Percentiles rank a stretch among this genome's conserved stretches.
Conservation (phyloP, 2,797 vertebrate species). For the Tokudaia tokunoshimensis region DNA sequence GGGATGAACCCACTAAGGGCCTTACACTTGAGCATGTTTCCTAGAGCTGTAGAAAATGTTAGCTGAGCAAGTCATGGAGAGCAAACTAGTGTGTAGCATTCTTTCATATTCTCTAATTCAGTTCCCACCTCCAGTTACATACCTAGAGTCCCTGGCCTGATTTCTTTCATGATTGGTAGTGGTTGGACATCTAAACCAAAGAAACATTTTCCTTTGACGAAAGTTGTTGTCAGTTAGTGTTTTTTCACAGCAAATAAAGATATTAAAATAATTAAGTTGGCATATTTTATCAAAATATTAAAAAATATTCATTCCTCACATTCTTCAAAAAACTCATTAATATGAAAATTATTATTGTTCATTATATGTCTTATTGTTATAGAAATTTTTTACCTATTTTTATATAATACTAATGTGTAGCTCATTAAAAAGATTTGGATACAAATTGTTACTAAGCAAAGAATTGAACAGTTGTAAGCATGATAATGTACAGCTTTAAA, state of each 20-base stretch:
- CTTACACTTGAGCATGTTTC: not conserved
- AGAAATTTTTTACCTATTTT: not conserved
- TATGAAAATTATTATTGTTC: not conserved
- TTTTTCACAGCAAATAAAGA: not conserved
- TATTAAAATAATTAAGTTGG: not conserved
- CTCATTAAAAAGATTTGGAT: not conserved
- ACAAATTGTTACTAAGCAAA: not conserved
- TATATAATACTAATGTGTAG: not conserved
- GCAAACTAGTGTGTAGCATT: not conserved
- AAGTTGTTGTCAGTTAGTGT: no score
- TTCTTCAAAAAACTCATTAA: constrained; percentile 14
- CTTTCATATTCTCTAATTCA: not conserved
- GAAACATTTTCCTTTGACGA: no score
- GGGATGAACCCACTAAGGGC: not conserved
- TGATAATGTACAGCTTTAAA: not conserved
- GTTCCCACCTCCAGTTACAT: not conserved
- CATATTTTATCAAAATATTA: not conserved
- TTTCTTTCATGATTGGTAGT: not conserved
- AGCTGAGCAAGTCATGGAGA: not conserved
- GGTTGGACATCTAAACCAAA: not conserved
- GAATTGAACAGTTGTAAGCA: not conserved
- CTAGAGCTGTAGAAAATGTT: not conserved
- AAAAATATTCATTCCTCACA: not conserved
- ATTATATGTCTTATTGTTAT: not conserved
- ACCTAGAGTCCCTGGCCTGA: not conserved